A percentile compares a stretch with the other conserved stretches of the same genome.
Evolutionary conservation across 2,888 invertebrate genomes (phyloP).

Genomic region (Eupsilia transversa): DNA sequence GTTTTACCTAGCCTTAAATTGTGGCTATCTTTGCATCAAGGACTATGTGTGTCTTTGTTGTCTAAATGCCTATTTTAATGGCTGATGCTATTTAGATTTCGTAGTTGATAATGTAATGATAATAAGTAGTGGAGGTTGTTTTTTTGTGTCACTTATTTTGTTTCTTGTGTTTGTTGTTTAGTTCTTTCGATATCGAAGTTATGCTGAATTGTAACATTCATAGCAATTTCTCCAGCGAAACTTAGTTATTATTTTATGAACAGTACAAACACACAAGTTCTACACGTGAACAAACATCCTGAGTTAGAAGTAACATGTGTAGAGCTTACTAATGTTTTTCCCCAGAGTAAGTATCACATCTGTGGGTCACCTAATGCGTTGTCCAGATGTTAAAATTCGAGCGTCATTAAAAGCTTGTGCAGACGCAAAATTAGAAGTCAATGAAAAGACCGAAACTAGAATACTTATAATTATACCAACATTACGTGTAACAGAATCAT

Average conservation of each 20-base stretch:
- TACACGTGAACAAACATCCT: slow-evolving; percentile 17
- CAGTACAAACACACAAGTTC: not conserved
- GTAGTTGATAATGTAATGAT: slow-evolving; percentile 2
- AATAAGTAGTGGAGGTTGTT: not conserved
- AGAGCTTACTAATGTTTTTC: not conserved
- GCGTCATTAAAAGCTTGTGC: not conserved
- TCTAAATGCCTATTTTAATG: slow-evolving; percentile 51
- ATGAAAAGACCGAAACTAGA: not conserved
- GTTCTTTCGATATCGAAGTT: not conserved
- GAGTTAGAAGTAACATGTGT: slow-evolving; percentile 20
- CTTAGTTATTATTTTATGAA: not conserved
- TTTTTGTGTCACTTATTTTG: not conserved
- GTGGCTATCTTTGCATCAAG: slow-evolving; percentile 45
- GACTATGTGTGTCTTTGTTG: slow-evolving; percentile 45
- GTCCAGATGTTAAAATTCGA: slow-evolving; percentile 6
- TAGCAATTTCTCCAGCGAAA: not conserved
- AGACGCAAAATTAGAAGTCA: not conserved
- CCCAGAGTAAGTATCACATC: slow-evolving; percentile 18
- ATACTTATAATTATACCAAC: not conserved
- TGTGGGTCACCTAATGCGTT: slow-evolving; percentile 13
- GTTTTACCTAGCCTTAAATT: slow-evolving; percentile 34
- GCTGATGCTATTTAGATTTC: slow-evolving; percentile 33
- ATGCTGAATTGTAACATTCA: not conserved
- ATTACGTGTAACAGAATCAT: not conserved
- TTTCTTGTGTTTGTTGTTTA: not conserved